Percentiles rank a stretch among this genome's conserved stretches.
phyloP scores from a whole-genome alignment of 2,888 invertebrate genomes.

The Melanostoma mellinum region DNA sequence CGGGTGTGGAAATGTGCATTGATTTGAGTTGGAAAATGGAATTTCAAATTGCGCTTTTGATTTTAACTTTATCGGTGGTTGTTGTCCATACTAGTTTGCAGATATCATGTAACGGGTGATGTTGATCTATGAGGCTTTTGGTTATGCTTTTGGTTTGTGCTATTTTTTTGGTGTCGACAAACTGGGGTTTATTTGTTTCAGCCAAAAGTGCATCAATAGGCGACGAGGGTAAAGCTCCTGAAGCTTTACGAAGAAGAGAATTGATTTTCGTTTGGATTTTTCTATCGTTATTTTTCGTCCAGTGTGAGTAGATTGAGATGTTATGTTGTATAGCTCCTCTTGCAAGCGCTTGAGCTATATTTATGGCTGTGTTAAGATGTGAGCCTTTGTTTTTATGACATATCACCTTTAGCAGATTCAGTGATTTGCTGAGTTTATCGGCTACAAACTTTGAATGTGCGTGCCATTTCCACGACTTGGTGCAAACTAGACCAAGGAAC shows the following conservation, averaged over 20 bases:
- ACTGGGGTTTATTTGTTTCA: neutral
- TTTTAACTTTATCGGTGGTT: neutral
- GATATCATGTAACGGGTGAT: neutral
- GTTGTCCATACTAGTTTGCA: neutral
- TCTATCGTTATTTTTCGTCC: neutral
- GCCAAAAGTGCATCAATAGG: neutral
- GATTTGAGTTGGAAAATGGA: neutral
- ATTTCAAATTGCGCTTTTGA: neutral
- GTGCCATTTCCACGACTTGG: constrained; percentile 19
- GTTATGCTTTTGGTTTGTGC: neutral
- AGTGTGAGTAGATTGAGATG: neutral
- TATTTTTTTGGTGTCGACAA: neutral
- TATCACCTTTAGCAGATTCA: too few species aligned
- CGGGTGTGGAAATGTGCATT: too few species aligned
- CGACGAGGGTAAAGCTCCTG: neutral
- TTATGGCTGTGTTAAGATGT: neutral
- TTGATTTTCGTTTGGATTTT: neutral
- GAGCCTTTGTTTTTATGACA: too few species aligned
- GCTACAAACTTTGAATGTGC: neutral
- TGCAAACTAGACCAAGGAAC: too few species aligned
- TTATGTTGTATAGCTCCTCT: neutral
- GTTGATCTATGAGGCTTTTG: neutral
- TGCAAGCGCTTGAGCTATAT: neutral
- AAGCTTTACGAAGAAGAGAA: neutral
- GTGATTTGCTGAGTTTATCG: constrained; percentile 4